Percentiles rank a stretch among this genome's conserved stretches.
These are phyloP conservation scores for Drosophila elegans DNA, from an alignment of 1,140 invertebrate genomes.

Conservation along the genomic window DNA sequence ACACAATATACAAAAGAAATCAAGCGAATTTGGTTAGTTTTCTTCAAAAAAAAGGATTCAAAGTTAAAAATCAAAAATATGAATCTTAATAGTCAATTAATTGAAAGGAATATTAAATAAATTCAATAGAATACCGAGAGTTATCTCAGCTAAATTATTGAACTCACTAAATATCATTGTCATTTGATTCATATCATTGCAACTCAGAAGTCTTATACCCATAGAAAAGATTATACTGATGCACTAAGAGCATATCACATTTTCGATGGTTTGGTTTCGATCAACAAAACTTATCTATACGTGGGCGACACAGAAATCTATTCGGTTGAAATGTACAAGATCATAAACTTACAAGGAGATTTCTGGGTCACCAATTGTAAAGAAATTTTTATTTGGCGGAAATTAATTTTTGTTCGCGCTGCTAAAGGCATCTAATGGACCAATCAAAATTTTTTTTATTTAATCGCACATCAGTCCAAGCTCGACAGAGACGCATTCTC, in stretches of 20 bases:
- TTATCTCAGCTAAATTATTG: neutral
- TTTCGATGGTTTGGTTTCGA: neutral
- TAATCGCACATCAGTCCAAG: conserved; percentile 45
- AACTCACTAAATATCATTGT: conserved; percentile 44
- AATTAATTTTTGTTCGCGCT: neutral
- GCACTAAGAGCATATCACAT: conserved; percentile 27
- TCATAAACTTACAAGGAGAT: no score
- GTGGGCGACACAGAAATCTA: no score
- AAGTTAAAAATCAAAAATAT: conserved; percentile 3
- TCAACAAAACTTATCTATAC: neutral
- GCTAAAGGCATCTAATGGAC: conserved; percentile 48
- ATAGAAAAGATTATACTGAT: neutral
- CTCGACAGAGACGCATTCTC: conserved; percentile 57
- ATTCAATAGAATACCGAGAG: neutral
- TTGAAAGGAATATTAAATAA: conserved; percentile 7
- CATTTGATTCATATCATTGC: conserved; percentile 63
- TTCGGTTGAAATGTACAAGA: no score
- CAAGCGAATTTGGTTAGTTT: no score
- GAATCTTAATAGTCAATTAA: conserved; percentile 6
- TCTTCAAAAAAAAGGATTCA: neutral
- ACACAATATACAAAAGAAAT: neutral
- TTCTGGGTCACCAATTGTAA: neutral
- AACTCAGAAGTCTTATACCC: conserved; percentile 20
- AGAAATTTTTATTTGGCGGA: conserved; percentile 7
- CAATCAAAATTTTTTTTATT: conserved; percentile 48